Conservation (phyloP, 2,113 vertebrate genomes). For the Uria lomvia region DNA sequence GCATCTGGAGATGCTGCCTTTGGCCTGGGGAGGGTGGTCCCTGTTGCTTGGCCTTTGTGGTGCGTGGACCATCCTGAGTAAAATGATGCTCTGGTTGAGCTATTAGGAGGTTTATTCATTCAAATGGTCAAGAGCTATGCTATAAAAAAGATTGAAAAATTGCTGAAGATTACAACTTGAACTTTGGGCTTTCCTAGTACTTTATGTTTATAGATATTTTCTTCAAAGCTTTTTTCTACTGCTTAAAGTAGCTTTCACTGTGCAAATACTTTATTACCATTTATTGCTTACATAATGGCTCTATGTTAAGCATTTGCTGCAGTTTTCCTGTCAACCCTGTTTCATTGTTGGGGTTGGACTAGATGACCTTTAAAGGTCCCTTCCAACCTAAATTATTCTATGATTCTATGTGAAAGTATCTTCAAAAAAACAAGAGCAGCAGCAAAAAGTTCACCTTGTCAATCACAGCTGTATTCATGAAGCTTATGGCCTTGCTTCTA, state of each 20-base stretch:
- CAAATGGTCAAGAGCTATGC: background rate
- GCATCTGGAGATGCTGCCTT: background rate
- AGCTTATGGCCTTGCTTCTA: background rate
- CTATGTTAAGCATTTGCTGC: background rate
- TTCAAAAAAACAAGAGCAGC: background rate
- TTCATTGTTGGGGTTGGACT: background rate
- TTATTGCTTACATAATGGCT: background rate
- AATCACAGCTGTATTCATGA: background rate
- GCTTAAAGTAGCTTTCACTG: background rate
- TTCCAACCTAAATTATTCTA: too few species aligned
- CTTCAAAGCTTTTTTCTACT: background rate
- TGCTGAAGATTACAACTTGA: background rate
- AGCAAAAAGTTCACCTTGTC: background rate
- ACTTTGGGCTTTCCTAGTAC: background rate
- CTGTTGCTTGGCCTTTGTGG: background rate
- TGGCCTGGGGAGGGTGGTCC: background rate
- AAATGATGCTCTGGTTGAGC: background rate
- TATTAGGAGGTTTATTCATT: background rate
- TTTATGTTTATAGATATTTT: background rate
- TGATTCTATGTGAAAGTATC: background rate
- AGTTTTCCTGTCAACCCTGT: background rate
- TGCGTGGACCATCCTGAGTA: background rate
- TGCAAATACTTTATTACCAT: background rate
- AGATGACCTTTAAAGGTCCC: too few species aligned
- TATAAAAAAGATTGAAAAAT: background rate